phyloP scores from a whole-genome alignment of 1,140 invertebrate species.

The Drosophila quadrilineata region DNA sequence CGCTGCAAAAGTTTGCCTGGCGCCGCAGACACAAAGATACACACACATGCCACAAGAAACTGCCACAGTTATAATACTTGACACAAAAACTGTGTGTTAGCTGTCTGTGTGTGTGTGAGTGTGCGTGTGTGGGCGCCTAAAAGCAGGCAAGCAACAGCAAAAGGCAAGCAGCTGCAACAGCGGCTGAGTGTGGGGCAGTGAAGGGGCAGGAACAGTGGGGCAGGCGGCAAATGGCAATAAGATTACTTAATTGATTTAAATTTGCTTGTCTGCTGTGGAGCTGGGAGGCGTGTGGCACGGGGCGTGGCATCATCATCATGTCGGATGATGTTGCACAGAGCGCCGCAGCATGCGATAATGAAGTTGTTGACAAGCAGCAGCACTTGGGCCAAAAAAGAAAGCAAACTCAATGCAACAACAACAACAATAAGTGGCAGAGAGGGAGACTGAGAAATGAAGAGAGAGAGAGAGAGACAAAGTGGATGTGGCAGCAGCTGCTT shows the following conservation, averaged over 20 bases:
- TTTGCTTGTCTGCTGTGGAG: constrained; percentile 67
- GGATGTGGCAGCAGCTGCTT: constrained; percentile 7
- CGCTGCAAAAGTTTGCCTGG: constrained; percentile 69
- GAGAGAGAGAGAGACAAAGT: neutral
- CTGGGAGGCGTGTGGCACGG: too few relatives aligned
- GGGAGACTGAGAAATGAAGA: constrained; percentile 11
- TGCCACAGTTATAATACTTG: constrained; percentile 65
- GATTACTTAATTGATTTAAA: constrained; percentile 79
- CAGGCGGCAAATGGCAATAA: too few relatives aligned
- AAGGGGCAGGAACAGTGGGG: too few relatives aligned
- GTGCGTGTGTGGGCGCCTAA: constrained; percentile 38
- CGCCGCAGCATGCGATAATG: constrained; percentile 70
- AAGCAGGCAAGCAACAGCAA: constrained; percentile 60
- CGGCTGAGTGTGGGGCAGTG: too few relatives aligned
- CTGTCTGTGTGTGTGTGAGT: constrained; percentile 11
- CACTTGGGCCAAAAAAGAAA: constrained; percentile 56
- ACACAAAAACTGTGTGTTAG: constrained; percentile 38
- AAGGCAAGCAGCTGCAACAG: constrained; percentile 35
- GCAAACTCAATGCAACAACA: constrained; percentile 44
- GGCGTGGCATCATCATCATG: neutral
- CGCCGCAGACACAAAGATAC: constrained; percentile 27
- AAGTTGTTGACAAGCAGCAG: constrained; percentile 78
- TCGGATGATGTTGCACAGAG: constrained; percentile 55
- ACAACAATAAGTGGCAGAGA: constrained; percentile 16
- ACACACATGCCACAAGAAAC: constrained; percentile 36